Percentiles rank a stretch among this genome's conserved stretches.
These are phyloP conservation scores for Drosophila merina DNA, from an alignment of 2,888 invertebrate species.

Conservation along the genomic window DNA sequence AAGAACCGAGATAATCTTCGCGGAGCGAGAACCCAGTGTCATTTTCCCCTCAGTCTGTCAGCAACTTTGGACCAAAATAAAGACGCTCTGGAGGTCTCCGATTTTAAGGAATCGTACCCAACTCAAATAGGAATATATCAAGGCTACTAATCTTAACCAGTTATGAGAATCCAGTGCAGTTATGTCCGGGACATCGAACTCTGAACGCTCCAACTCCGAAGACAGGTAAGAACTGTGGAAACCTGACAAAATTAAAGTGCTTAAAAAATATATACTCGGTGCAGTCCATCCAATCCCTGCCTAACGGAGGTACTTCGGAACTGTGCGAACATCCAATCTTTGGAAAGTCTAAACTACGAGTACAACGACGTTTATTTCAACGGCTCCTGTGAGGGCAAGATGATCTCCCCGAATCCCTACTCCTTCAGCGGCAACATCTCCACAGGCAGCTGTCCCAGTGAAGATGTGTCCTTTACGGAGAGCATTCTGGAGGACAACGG, in stretches of 20 bases:
- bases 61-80: constrained; percentile 54
- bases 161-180: constrained; percentile 34
- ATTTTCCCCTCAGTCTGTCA: constrained; percentile 60
- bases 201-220: constrained; percentile 64
- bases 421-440: constrained; percentile 71
- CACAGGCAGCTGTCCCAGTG: constrained; percentile 71
- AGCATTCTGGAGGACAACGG: constrained; percentile 84
- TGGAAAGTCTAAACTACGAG: constrained; percentile 73
- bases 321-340: constrained; percentile 78
- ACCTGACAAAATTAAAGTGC: neutral
- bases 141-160: neutral
- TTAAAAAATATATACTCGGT: neutral
- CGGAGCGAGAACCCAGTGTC: constrained; percentile 40
- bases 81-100: constrained; percentile 15
- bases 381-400: constrained; percentile 60
- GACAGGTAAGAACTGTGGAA: constrained; percentile 50
- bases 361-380: constrained; percentile 70
- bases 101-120: constrained; percentile 2
- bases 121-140: constrained; percentile 1
- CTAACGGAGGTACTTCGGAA: constrained; percentile 75
- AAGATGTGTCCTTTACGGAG: constrained; percentile 76
- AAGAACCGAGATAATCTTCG: constrained; percentile 30
- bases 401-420: constrained; percentile 74
- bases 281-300: constrained; percentile 56
- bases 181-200: constrained; percentile 72